Evolutionary conservation across 2,113 vertebrate genomes (phyloP).

Genomic region (Sprattus sprattus): DNA sequence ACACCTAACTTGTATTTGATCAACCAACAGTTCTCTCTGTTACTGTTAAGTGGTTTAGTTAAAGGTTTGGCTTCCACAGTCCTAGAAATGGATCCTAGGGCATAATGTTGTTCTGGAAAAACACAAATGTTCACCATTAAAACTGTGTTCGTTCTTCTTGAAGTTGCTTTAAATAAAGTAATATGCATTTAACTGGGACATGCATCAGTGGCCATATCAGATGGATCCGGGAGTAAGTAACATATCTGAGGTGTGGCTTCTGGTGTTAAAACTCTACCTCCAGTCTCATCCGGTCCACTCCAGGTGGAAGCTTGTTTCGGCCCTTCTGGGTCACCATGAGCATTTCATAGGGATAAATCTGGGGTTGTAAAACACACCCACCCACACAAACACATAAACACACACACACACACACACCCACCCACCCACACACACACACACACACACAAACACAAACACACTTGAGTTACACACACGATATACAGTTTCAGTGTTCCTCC

Average conservation of each 20-base stretch:
- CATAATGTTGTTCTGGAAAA: neutral
- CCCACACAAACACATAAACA: conserved; percentile 8
- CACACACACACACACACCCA: neutral
- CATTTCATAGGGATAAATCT: conserved; percentile 80
- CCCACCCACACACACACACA: neutral
- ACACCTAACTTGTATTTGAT: neutral
- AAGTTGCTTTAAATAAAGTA: too few species aligned
- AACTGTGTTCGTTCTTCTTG: neutral
- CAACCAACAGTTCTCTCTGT: neutral
- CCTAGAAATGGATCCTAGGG: neutral
- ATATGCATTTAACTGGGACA: neutral
- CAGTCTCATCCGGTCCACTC: conserved; percentile 83
- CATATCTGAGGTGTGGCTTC: neutral
- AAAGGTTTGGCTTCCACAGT: neutral
- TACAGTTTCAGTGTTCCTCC: neutral
- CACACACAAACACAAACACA: neutral
- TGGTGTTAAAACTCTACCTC: conserved; percentile 60
- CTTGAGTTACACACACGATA: neutral
- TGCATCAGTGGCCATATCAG: neutral
- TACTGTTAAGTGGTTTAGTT: neutral
- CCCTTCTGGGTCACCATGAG: conserved; percentile 83
- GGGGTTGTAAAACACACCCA: conserved; percentile 8
- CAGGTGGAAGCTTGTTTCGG: conserved; percentile 79
- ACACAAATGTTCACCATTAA: neutral
- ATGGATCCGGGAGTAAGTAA: neutral